A percentile compares a stretch with the other conserved stretches of the same genome.
Conservation (phyloP, 1,140 invertebrate species). For the Tetramorium simillimum region DNA sequence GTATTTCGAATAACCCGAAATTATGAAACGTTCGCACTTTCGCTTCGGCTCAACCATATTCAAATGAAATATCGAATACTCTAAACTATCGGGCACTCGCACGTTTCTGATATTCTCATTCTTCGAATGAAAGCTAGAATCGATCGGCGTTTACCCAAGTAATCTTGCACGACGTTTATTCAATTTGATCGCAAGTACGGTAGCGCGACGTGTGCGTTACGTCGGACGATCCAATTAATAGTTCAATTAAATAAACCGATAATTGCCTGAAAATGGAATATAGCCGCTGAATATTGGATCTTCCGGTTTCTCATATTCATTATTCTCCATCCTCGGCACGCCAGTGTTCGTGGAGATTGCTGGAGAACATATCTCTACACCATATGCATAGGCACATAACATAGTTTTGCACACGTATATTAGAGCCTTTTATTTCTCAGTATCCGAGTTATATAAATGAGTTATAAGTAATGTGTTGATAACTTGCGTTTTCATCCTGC, state of each 20-base stretch:
- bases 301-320: constrained; percentile 76
- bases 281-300: constrained; percentile 75
- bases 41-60: not conserved
- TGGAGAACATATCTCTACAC: not conserved
- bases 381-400: not conserved
- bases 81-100: constrained; percentile 12
- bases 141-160: constrained; percentile 38
- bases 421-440: not conserved
- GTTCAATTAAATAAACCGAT: constrained; percentile 83
- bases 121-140: constrained; percentile 34
- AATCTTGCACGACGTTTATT: constrained; percentile 67
- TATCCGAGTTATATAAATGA: constrained; percentile 14
- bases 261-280: constrained; percentile 80
- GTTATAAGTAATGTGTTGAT: constrained; percentile 19
- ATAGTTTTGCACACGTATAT: not conserved
- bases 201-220: constrained; percentile 63
- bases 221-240: constrained; percentile 77
- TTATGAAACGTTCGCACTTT: not conserved
- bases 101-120: constrained; percentile 35
- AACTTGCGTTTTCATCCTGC: not conserved
- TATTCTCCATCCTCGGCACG: constrained; percentile 57
- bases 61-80: constrained; percentile 27
- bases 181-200: constrained; percentile 66
- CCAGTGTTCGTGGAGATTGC: constrained; percentile 37
- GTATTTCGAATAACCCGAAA: not conserved